These are phyloP conservation scores for Trachelipus rathkii DNA, from an alignment of 1,140 invertebrate species.

Conservation along the genomic window DNA sequence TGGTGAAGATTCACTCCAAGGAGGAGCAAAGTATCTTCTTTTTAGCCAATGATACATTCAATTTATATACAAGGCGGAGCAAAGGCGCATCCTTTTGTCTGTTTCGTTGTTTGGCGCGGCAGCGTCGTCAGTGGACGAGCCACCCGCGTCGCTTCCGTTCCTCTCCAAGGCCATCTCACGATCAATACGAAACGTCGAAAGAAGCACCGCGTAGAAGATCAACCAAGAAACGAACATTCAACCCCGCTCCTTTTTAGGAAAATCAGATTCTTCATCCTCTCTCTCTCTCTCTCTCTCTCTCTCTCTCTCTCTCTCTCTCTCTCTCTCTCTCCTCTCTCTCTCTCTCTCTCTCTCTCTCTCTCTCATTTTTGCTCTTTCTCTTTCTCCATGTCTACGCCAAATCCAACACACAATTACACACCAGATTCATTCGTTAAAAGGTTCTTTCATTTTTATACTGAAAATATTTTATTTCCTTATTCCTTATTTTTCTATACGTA, in stretches of 20 bases:
- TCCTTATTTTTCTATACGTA: too few relatives aligned
- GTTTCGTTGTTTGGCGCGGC: background rate
- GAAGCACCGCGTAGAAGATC: background rate
- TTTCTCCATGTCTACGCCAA: too few relatives aligned
- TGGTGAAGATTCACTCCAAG: background rate
- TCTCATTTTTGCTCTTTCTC: too few relatives aligned
- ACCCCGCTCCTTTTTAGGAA: background rate
- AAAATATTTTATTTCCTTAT: too few relatives aligned
- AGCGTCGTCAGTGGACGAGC: background rate
- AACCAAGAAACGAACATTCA: constrained; percentile 1
- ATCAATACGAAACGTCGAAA: constrained; percentile 9
- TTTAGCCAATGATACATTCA: background rate
- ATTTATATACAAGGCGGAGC: background rate
- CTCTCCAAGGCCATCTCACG: constrained; percentile 7
- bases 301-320: too few relatives aligned
- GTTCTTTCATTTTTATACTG: too few relatives aligned
- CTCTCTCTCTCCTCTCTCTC: too few relatives aligned
- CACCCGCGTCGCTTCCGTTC: background rate
- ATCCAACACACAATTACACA: too few relatives aligned
- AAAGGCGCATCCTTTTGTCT: constrained; percentile 3
- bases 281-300: background rate
- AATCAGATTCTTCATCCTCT: background rate
- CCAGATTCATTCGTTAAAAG: too few relatives aligned
- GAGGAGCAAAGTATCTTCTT: background rate
- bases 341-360: too few relatives aligned